Base-by-base conservation (phyloP, 2,888 invertebrate genomes). In the Apodemia mormo region DNA sequence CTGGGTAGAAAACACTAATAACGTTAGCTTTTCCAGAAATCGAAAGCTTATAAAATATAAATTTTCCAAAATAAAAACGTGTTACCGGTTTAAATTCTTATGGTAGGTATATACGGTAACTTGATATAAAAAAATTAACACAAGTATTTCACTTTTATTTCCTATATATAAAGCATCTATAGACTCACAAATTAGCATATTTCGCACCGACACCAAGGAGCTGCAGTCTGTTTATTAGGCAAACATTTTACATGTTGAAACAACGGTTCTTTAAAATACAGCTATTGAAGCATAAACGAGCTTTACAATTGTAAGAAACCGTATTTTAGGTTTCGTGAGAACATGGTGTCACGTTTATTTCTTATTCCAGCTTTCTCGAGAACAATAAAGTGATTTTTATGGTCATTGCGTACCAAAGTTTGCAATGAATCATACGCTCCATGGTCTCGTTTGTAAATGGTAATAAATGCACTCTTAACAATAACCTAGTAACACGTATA, bases 231-330 rank as follows among this genome's bases (percentile, higher is more conserved):
- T 10, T 58, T 22, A 29, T 58, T 45, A 10, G 45, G 45, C 58
- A 58, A 58, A 58, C 58, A 29, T 58, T 58, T 30, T 10, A 58
- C 58, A 29, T 58, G 58, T 58, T 58, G 29, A 29, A 58, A 30
- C 58, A 58, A 58, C 58, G 58, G 58, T 22, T 9, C 29, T 58
- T 58, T 58, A 58, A 58, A 58, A 58, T 58, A 58, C 58, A 29
- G 58, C 58, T 58, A 58, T 58, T 29, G 58, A 58, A 58, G 58
- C 58, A 29, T 58, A 29, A 58, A 58, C 37, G 4, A 58, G 30
- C 58, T 58, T 58, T 58, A 12, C 58, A 33, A 61, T 61, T 61
- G 33, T 30, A 14, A 61, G 58, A 61, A 61, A 61, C 58, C 58
- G 58, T 61, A 12, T 61, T 61, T 61, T 61, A 30, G 58, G 30